Base-by-base conservation (phyloP, 2,888 invertebrate genomes). In the Aspidiotus rigidus region DNA sequence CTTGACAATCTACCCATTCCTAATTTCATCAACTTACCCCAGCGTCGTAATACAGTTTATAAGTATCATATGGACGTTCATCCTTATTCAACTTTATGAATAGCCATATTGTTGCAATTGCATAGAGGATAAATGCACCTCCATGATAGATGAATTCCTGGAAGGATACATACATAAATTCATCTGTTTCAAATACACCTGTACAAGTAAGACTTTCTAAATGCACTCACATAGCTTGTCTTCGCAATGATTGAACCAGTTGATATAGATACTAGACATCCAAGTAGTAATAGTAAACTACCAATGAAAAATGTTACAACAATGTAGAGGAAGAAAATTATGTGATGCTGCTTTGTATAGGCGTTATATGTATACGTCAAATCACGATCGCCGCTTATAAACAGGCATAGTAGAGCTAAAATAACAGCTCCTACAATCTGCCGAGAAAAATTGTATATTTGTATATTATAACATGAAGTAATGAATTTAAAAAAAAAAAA, bases 141-240 rank as follows among this genome's bases (percentile, higher is more conserved):
- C 85, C 82, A 74, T 93, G 92, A 76, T 89, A 93, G 72, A 92
- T 81, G 69, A 90, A 83, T 82, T 92, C 91, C 92, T 92, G 79
- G 59, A 83, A 81, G 71, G 66, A 67, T 70, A 62, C 44, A 62
- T 17, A 15, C 28, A 70, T 13, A 53, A 49, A 53, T n/a, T 57
- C 10, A 7, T 67, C n/a, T n/a, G n/a, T 28, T 55, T 13, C 57
- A 62, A 41, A 62, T 62, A 9, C 9, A 44, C 13, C 7, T 6
- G 49, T 42, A 41, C n/a, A 42, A 62, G 3, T 42, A 10, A 16
- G 16, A 11, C 16, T 15, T 16, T 16, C 6, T 15, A 5, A 5
- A 11, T n/a, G 11, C 76, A 86, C 88, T 87, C 79, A 88, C 89
- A 75, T 85, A 87, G 73, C 87, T 82, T 1, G 89, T 91, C 80